Evolutionary conservation across 2,113 vertebrate genomes (phyloP).

Genomic region (Labeo catla): DNA sequence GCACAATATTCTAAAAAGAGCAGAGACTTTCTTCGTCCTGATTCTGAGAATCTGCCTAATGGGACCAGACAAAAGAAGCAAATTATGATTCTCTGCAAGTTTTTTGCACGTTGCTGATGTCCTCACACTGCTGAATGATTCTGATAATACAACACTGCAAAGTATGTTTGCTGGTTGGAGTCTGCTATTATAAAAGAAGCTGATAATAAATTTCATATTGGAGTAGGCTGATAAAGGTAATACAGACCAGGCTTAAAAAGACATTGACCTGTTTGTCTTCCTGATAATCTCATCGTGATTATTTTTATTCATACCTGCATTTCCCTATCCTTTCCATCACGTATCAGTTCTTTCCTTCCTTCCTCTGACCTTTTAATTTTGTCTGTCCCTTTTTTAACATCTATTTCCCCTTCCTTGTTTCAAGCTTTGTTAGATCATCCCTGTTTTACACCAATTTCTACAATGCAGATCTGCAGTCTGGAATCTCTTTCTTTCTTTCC

Average conservation of each 20-base stretch:
- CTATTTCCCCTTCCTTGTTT: background rate
- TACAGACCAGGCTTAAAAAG: background rate
- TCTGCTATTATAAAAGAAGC: background rate
- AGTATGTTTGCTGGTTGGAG: background rate
- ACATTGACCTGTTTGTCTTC: background rate
- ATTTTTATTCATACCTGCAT: constrained; percentile 5
- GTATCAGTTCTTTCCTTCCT: constrained; percentile 19
- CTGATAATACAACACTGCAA: background rate
- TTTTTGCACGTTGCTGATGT: background rate
- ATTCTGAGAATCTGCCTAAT: constrained; percentile 20
- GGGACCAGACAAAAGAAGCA: constrained; percentile 4
- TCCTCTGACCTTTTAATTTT: constrained; percentile 42
- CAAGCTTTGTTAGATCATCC: background rate
- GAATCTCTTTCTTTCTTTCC: too few relatives aligned
- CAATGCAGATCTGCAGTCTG: background rate
- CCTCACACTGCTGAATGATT: background rate
- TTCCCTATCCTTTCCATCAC: constrained; percentile 10
- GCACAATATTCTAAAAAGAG: background rate
- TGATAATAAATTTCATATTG: background rate
- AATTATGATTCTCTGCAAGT: background rate
- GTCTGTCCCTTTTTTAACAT: background rate
- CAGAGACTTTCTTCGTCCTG: background rate
- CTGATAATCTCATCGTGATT: constrained; percentile 21
- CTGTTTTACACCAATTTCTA: background rate
- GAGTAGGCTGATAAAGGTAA: background rate